Conservation (phyloP, 2,113 vertebrate species). For the Hoplias malabaricus region DNA sequence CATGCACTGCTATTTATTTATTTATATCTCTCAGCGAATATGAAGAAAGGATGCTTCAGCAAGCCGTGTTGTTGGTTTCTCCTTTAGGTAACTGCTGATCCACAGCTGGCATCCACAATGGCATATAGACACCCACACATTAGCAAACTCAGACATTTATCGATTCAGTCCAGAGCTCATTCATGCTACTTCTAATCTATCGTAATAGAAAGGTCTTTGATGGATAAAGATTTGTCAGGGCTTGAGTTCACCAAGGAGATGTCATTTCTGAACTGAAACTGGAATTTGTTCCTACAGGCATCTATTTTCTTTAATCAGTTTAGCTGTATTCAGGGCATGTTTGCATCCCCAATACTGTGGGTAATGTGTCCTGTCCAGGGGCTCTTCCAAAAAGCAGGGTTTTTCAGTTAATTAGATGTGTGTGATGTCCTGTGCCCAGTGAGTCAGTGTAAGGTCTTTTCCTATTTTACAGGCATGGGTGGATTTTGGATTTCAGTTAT, state of each 20-base stretch:
- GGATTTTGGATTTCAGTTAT: too few relatives aligned
- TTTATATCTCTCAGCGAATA: constrained; percentile 40
- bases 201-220: background rate
- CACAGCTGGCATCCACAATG: background rate
- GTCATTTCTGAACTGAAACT: constrained; percentile 13
- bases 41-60: background rate
- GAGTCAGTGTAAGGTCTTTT: too few relatives aligned
- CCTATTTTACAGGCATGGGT: too few relatives aligned
- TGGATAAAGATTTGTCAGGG: background rate
- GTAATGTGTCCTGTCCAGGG: background rate
- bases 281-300: constrained; percentile 14
- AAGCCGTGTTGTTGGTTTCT: background rate
- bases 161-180: background rate
- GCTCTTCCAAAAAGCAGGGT: too few relatives aligned
- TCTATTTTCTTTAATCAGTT: background rate
- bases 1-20: constrained; percentile 58
- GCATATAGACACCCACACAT: background rate
- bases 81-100: background rate
- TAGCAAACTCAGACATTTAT: background rate
- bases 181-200: background rate
- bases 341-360: background rate
- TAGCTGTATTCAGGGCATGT: background rate
- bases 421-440: too few relatives aligned
- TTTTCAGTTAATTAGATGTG: too few relatives aligned
- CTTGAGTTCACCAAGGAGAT: background rate